These are phyloP conservation scores for Rhadina sibilatrix DNA, from an alignment of 2,113 vertebrate genomes.

Conservation along the genomic window DNA sequence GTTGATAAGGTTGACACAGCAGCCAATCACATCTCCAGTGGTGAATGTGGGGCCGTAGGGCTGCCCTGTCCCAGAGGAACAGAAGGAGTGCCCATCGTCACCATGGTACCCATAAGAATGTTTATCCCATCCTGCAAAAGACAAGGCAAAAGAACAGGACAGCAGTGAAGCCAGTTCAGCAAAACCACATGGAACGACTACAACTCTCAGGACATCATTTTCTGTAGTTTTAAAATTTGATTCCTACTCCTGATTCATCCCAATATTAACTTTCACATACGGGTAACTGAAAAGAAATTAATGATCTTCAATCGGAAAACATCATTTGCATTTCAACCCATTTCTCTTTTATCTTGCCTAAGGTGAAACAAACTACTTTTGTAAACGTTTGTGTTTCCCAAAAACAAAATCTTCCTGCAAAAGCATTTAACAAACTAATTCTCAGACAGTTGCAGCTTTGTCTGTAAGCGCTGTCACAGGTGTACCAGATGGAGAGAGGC, in stretches of 20 bases:
- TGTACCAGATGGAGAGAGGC: neutral
- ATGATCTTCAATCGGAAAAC: neutral
- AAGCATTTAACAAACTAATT: neutral
- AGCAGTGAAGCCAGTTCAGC: neutral
- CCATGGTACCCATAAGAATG: constrained; percentile 98
- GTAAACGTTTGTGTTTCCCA: neutral
- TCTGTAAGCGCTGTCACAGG: neutral
- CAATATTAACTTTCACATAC: neutral
- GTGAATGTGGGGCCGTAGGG: constrained; percentile 97
- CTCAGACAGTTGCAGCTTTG: neutral
- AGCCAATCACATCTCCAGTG: constrained; percentile 96
- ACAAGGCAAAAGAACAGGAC: neutral
- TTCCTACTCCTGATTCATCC: neutral
- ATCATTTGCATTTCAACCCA: neutral
- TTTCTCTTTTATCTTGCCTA: neutral
- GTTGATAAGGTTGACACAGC: constrained; percentile 98
- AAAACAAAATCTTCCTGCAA: neutral
- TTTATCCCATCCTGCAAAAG: constrained; percentile 91
- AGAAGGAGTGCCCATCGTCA: constrained; percentile 97
- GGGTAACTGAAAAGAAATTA: neutral
- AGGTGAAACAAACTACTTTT: neutral
- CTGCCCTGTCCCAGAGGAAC: constrained; percentile 95
- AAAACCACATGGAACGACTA: rapidly evolving
- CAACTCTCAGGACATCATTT: neutral
- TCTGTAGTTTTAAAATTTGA: neutral